A percentile compares a stretch with the other conserved stretches of the same genome.
These are phyloP conservation scores for Babylonia areolata DNA, from an alignment of 1,140 invertebrate genomes.

Conservation along the genomic window DNA sequence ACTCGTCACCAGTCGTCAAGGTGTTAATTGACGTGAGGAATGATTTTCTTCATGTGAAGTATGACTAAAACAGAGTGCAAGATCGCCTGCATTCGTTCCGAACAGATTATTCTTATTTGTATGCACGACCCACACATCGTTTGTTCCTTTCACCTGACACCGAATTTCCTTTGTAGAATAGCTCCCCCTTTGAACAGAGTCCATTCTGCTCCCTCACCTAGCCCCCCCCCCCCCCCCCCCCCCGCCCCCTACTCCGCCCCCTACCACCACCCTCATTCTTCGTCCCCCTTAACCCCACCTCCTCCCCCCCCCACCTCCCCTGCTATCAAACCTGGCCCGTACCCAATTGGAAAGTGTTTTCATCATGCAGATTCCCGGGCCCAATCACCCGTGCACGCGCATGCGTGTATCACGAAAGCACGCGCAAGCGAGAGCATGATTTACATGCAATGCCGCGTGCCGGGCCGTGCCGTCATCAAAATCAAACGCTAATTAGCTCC, in stretches of 20 bases:
- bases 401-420: constrained; percentile 1
- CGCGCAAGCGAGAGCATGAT: background rate
- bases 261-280: no score
- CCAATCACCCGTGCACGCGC: constrained; percentile 1
- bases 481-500: background rate
- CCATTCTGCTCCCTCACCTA: background rate
- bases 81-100: background rate
- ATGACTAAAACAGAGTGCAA: background rate
- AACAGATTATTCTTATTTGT: background rate
- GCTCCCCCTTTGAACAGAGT: background rate
- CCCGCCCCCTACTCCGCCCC: background rate
- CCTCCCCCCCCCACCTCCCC: background rate
- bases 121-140: background rate
- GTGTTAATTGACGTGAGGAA: no score
- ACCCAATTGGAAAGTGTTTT: background rate
- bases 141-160: background rate
- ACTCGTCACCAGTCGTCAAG: no score
- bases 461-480: background rate
- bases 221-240: background rate
- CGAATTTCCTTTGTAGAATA: background rate
- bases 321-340: background rate
- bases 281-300: background rate
- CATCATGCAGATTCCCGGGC: background rate
- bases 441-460: background rate
- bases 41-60: no score